phyloP scores from a whole-genome alignment of 2,888 invertebrate genomes.

The Ctena decussata region DNA sequence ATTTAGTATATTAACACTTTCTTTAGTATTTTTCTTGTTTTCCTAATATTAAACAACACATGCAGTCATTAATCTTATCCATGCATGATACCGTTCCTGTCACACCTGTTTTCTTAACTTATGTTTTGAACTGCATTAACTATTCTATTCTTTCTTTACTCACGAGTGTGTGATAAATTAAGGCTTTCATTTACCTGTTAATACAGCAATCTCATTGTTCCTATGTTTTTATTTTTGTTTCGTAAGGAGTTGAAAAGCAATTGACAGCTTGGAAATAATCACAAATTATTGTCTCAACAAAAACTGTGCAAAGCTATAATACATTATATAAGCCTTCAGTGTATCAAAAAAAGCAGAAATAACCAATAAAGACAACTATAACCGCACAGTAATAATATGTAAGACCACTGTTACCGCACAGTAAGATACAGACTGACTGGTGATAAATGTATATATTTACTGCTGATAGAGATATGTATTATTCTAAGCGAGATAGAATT shows the following conservation, averaged over 20 bases:
- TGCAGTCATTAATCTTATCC: not conserved
- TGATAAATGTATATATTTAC: not conserved
- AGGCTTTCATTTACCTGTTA: no score
- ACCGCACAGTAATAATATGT: constrained; percentile 4
- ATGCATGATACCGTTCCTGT: not conserved
- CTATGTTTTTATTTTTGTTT: no score
- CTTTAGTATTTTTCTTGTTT: not conserved
- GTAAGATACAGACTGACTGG: not conserved
- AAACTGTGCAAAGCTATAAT: not conserved
- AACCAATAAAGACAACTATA: not conserved
- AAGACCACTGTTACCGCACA: not conserved
- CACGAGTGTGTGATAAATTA: no score
- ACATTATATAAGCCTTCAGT: not conserved
- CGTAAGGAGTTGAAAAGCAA: no score
- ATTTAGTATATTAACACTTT: not conserved
- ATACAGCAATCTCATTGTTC: no score
- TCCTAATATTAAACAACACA: not conserved
- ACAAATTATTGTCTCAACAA: not conserved
- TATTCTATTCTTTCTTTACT: no score
- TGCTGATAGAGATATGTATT: not conserved
- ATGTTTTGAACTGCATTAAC: no score
- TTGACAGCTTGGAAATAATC: no score
- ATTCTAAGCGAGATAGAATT: not conserved
- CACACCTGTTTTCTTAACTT: no score
- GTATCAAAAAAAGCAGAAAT: constrained; percentile 2